Conservation (phyloP, 2,113 vertebrate species). For the Odocoileus hemionus region DNA sequence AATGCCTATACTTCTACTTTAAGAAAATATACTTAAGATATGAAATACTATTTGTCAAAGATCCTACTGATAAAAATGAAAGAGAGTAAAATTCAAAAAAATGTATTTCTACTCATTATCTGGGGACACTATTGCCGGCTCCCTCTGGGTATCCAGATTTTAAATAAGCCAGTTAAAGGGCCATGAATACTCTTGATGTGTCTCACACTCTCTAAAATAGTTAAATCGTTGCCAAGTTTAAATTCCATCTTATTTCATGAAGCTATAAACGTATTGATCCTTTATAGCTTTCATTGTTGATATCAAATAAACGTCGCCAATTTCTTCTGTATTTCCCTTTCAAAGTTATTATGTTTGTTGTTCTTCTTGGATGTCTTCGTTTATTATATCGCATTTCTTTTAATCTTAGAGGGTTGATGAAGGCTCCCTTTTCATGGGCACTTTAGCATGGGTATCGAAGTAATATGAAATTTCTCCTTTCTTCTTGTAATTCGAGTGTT, state of each 20-base stretch:
- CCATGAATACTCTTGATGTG: background rate
- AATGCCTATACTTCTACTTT: background rate
- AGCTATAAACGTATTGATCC: background rate
- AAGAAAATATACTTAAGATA: background rate
- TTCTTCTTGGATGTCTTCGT: too few species aligned
- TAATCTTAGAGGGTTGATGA: too few species aligned
- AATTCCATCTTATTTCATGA: background rate
- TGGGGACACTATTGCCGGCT: background rate
- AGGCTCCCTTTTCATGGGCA: too few species aligned
- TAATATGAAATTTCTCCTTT: too few species aligned
- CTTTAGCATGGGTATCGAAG: too few species aligned
- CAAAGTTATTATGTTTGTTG: too few species aligned
- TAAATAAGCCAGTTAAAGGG: background rate
- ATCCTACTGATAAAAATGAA: background rate
- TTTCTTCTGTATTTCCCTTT: background rate
- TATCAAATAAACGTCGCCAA: background rate
- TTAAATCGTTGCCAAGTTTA: background rate
- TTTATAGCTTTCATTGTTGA: background rate
- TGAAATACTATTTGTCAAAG: background rate
- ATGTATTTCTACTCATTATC: background rate
- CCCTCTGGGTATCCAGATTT: background rate
- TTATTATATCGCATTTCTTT: too few species aligned
- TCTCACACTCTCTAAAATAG: background rate
- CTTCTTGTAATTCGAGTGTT: too few species aligned
- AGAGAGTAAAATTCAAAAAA: background rate